Conservation (phyloP, 2,888 invertebrate species). For the Helleia helle region DNA sequence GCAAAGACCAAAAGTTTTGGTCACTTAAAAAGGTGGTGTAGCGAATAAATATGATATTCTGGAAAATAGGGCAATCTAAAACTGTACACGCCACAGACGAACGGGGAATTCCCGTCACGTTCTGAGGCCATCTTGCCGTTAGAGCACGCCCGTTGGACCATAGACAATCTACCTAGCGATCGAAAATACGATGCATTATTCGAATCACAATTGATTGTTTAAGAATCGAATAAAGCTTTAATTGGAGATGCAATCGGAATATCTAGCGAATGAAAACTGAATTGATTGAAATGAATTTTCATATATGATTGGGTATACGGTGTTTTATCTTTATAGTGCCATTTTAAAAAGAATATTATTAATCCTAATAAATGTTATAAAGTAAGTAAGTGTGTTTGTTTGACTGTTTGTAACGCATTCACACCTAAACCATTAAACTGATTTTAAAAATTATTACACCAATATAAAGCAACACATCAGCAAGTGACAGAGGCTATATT, state of each 20-base stretch:
- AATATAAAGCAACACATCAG: too few species aligned
- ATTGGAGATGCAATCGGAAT: slow-evolving; percentile 11
- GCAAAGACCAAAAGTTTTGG: too few species aligned
- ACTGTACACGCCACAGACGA: slow-evolving; percentile 25
- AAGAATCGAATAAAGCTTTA: slow-evolving; percentile 2
- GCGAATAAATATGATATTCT: slow-evolving; percentile 5
- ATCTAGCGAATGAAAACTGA: slow-evolving; percentile 10
- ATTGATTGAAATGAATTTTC: neutral
- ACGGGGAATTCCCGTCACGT: slow-evolving; percentile 37
- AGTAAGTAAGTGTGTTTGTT: too few species aligned
- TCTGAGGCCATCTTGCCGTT: slow-evolving; percentile 37
- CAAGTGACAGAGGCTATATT: too few species aligned
- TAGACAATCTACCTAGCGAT: slow-evolving; percentile 20
- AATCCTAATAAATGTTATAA: too few species aligned
- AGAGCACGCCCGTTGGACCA: slow-evolving; percentile 32
- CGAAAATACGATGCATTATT: slow-evolving; percentile 17
- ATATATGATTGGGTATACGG: too few species aligned
- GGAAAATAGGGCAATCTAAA: slow-evolving; percentile 36
- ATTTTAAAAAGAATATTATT: too few species aligned
- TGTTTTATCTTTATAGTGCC: too few species aligned
- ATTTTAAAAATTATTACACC: too few species aligned
- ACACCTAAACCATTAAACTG: too few species aligned
- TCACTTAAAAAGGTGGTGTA: neutral
- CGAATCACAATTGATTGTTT: slow-evolving; percentile 6
- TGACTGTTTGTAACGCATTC: too few species aligned